Evolutionary conservation across 2,888 invertebrate genomes (phyloP).

Genomic region (Chymomyza caudatula): DNA sequence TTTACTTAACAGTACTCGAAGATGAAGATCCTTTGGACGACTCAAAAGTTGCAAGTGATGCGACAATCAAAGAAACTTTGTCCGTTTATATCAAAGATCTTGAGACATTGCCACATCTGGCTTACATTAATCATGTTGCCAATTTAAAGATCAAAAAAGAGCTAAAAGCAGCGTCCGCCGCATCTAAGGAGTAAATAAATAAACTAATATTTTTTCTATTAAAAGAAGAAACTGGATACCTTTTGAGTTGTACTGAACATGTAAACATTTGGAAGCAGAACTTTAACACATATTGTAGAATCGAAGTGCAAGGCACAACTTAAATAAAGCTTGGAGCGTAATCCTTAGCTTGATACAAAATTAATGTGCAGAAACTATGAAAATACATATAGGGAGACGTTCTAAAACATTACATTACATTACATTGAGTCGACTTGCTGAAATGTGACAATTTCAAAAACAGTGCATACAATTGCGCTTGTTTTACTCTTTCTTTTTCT

Average conservation of each 20-base stretch:
- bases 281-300: neutral
- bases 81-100: constrained; percentile 87
- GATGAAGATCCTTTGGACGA: constrained; percentile 76
- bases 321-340: neutral
- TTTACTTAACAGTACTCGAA: constrained; percentile 63
- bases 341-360: no score
- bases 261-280: no score
- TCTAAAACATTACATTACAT: no score
- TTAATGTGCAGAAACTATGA: neutral
- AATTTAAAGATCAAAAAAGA: constrained; percentile 56
- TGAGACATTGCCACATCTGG: no score
- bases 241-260: neutral
- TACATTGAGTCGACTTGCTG: no score
- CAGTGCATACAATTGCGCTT: no score
- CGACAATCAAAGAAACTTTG: constrained; percentile 84
- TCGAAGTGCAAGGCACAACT: neutral
- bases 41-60: constrained; percentile 80
- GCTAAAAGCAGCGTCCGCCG: neutral
- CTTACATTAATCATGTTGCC: constrained; percentile 80
- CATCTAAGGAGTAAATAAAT: neutral
- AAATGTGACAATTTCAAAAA: no score
- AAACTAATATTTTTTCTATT: no score
- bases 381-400: no score
- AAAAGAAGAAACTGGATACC: no score
- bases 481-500: no score